Percentiles rank a stretch among this genome's conserved stretches.
phyloP scores from a whole-genome alignment of 2,888 invertebrate species.

The Ypsolopha sequella region DNA sequence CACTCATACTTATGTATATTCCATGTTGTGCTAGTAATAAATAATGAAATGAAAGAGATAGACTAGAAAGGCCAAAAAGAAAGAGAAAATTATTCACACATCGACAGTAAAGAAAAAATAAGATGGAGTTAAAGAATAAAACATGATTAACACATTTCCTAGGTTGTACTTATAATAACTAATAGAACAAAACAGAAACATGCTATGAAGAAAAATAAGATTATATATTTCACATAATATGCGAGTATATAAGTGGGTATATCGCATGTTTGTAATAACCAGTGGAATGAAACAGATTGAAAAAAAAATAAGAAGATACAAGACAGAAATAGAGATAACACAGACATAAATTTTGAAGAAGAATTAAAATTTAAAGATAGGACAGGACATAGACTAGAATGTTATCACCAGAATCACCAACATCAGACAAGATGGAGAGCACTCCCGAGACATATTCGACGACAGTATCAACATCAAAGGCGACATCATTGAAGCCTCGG shows the following conservation, averaged over 20 bases:
- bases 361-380: too few relatives aligned
- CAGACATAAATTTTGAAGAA: neutral
- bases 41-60: constrained; percentile 4
- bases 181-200: neutral
- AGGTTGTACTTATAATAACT: neutral
- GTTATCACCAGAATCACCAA: too few relatives aligned
- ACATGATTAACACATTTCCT: neutral
- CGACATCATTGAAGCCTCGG: too few relatives aligned
- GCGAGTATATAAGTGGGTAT: too few relatives aligned
- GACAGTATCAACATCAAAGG: too few relatives aligned
- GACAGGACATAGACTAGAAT: too few relatives aligned
- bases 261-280: too few relatives aligned
- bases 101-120: neutral
- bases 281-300: too few relatives aligned
- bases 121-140: neutral
- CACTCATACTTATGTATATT: too few relatives aligned
- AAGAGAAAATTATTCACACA: too few relatives aligned
- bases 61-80: neutral
- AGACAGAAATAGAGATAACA: neutral
- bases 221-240: neutral
- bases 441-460: too few relatives aligned
- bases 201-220: neutral
- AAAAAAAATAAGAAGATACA: neutral
- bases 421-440: too few relatives aligned
- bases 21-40: neutral